Base-by-base conservation (phyloP, 2,888 invertebrate genomes). In the Ichneumon xanthorius region DNA sequence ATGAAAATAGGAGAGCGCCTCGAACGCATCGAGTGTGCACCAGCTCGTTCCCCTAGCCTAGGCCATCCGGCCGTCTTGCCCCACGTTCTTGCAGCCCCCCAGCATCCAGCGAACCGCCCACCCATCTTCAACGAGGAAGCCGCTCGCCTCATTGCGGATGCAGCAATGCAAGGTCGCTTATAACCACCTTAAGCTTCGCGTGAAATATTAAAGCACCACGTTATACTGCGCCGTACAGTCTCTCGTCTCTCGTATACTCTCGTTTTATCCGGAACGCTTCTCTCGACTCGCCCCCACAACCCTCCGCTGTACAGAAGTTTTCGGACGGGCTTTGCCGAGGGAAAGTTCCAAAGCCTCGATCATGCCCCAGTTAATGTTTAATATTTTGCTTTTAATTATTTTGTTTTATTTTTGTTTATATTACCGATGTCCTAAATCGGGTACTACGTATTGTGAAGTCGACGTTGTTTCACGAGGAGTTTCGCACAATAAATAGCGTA, bases 181-280 rank as follows among this genome's bases (percentile, higher is more conserved):
- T 89, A 91, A 89, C 89, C 88, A 87, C 87, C 80, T 87, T 85
- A 88, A 88, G 85, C 85, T 86, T 85, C 84, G 81, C 86, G 86
- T 87, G 88, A 89, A 90, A 91, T 91, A 92, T 92, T 91, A 91
- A 92, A 91, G 87, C 91, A 77, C 79, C 82, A 53, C 75, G 58
- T 80, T 80, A 80, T 82, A 75, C 79, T 65, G 45, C 81, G 14
- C 78, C 61, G 40, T 73, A 48, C 37, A 77, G 61, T 71, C 50
- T 26, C 50, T n/a, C 26, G 55, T 76, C 63, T 72, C 67, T 80
- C 67, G 76, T 73, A 71, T 61, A 77, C 72, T 84, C 77, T 19
- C 78, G 70, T 81, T 81, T 85, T 78, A 85, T 85, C 84, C 78
- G 45, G 45, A 55, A 77, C 73, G 71, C 45, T 78, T 70, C 73